phyloP scores from a whole-genome alignment of 2,113 vertebrate genomes.

The Ginglymostoma cirratum region DNA sequence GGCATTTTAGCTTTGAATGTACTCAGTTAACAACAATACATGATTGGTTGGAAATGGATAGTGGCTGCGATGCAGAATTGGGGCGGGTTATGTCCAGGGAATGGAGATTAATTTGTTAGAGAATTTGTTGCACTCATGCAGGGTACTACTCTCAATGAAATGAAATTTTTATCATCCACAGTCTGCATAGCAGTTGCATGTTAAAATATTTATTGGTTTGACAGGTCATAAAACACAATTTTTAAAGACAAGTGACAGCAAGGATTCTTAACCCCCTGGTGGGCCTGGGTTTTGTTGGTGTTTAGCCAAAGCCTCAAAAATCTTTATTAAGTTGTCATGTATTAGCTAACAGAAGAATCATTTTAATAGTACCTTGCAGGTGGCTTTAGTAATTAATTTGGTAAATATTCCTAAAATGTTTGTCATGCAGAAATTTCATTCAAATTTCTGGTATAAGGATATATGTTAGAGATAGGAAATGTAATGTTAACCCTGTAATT shows the following conservation, averaged over 20 bases:
- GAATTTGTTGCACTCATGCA: not conserved
- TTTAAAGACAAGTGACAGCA: constrained; percentile 23
- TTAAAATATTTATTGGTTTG: constrained; percentile 32
- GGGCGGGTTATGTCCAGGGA: not conserved
- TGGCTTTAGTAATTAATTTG: constrained; percentile 35
- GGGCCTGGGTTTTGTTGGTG: not conserved
- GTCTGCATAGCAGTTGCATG: not conserved
- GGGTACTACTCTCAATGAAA: not conserved
- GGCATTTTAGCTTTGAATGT: not conserved
- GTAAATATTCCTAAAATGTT: constrained; percentile 43
- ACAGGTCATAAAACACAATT: constrained; percentile 21
- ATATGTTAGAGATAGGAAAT: constrained; percentile 36
- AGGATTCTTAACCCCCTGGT: constrained; percentile 29
- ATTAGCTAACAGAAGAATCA: constrained; percentile 40
- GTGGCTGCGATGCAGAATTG: not conserved
- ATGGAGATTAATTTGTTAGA: not conserved
- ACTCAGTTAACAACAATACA: not conserved
- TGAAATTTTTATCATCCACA: constrained; percentile 28
- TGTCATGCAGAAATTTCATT: constrained; percentile 43
- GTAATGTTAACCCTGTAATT: not conserved
- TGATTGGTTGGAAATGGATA: not conserved
- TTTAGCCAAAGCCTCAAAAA: constrained; percentile 17
- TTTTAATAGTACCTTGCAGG: constrained; percentile 42
- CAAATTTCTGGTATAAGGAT: constrained; percentile 44
- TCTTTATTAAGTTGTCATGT: constrained; percentile 28